phyloP scores from a whole-genome alignment of 2,797 vertebrate genomes.

The Danio kyathit region DNA sequence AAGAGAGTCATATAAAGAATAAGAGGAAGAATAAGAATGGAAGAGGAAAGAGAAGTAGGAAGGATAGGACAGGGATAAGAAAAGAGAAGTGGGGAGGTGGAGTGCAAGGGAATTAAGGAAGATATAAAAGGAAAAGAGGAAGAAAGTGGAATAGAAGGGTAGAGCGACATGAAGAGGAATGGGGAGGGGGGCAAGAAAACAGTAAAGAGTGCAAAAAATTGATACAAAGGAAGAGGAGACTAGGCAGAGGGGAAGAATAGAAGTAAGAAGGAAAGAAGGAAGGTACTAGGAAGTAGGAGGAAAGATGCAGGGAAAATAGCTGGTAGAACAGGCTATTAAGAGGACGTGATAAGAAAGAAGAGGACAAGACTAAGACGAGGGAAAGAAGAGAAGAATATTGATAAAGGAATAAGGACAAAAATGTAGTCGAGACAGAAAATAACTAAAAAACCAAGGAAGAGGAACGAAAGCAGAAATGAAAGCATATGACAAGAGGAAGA shows the following conservation, averaged over 20 bases:
- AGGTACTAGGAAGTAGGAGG: background rate
- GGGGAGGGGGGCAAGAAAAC: no score
- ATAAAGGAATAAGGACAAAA: background rate
- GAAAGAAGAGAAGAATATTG: background rate
- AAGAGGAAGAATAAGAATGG: no score
- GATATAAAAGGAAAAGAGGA: background rate
- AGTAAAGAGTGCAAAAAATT: no score
- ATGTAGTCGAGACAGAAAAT: background rate
- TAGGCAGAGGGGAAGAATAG: background rate
- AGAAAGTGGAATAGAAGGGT: background rate
- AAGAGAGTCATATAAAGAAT: no score
- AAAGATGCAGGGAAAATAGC: no score
- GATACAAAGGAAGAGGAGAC: no score
- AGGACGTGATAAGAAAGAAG: no score
- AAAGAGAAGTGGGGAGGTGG: background rate
- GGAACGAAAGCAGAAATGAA: background rate
- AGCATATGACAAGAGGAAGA: background rate
- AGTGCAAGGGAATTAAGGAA: no score
- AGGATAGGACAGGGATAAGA: background rate
- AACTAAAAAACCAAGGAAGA: background rate
- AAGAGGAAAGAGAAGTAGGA: no score
- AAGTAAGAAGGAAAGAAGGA: background rate
- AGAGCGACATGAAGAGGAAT: accelerated
- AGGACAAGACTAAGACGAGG: no score
- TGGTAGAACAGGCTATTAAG: no score